Percentiles rank a stretch among this genome's conserved stretches.
Evolutionary conservation across 64 coral and sea anemone species (phyloP).

Genomic region (Pocillopora damicornis): DNA sequence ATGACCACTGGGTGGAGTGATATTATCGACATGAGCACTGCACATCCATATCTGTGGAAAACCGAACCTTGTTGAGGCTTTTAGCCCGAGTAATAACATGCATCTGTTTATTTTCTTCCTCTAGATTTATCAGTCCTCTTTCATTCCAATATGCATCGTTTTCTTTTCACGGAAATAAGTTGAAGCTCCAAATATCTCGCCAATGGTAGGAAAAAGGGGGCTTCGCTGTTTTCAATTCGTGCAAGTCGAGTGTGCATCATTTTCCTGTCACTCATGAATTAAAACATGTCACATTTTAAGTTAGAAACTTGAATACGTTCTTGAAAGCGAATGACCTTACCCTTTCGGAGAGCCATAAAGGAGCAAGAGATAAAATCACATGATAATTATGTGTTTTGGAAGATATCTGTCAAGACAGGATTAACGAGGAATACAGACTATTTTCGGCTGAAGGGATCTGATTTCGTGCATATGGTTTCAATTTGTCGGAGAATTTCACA

Average conservation of each 20-base stretch:
- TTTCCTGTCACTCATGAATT: too few species aligned
- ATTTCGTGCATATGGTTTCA: background rate
- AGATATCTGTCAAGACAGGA: background rate
- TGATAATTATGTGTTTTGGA: background rate
- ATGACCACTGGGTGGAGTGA: constrained; percentile 2
- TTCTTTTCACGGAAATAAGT: background rate
- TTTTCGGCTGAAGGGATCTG: constrained; percentile 18
- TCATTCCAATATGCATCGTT: background rate
- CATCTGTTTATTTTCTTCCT: background rate
- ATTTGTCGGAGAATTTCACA: constrained; percentile 13
- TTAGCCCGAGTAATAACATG: background rate
- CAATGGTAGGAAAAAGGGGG: too few species aligned
- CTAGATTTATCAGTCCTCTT: background rate
- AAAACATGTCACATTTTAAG: too few species aligned
- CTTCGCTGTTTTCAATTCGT: too few species aligned
- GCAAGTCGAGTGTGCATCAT: too few species aligned
- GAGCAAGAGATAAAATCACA: constrained; percentile 10
- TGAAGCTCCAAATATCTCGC: too few species aligned
- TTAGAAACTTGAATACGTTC: too few species aligned
- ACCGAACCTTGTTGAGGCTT: background rate
- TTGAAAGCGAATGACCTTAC: too few species aligned
- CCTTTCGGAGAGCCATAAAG: background rate
- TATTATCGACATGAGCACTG: background rate
- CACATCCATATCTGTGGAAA: background rate
- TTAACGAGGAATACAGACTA: background rate